A percentile compares a stretch with the other conserved stretches of the same genome.
phyloP scores from a whole-genome alignment of 2,797 vertebrate species.

The Pseudochaenichthys georgianus region DNA sequence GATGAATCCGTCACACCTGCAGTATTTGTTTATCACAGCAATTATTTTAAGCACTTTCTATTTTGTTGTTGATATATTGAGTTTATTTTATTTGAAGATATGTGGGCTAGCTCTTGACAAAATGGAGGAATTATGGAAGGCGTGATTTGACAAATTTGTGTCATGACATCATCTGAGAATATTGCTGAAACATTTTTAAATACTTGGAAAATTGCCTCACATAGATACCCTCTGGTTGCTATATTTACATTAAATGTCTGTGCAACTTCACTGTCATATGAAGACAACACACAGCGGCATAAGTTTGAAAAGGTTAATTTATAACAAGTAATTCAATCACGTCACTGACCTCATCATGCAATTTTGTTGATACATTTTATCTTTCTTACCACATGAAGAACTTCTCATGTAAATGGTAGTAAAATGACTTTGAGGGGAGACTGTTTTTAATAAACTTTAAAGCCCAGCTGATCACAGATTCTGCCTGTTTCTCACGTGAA shows the following conservation, averaged over 20 bases:
- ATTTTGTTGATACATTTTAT: too few species aligned
- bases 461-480: not conserved
- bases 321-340: too few species aligned
- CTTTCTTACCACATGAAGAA: not conserved
- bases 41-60: not conserved
- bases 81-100: too few species aligned
- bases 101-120: too few species aligned
- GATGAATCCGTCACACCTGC: not conserved
- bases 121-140: too few species aligned
- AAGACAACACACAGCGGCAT: too few species aligned
- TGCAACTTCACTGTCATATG: too few species aligned
- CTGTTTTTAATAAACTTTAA: slow-evolving; percentile 1
- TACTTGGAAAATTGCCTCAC: not conserved
- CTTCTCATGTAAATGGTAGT: not conserved
- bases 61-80: too few species aligned
- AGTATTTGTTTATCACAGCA: not conserved
- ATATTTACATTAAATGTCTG: not conserved
- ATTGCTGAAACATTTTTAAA: not conserved
- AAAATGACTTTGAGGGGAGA: not conserved
- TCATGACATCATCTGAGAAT: not conserved
- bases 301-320: too few species aligned
- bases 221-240: not conserved
- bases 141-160: too few species aligned
- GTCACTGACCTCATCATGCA: too few species aligned
- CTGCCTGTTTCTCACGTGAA: slow-evolving; percentile 81